A percentile compares a stretch with the other conserved stretches of the same genome.
phyloP scores from a whole-genome alignment of 2,888 invertebrate genomes.

The Ligdia adustata region DNA sequence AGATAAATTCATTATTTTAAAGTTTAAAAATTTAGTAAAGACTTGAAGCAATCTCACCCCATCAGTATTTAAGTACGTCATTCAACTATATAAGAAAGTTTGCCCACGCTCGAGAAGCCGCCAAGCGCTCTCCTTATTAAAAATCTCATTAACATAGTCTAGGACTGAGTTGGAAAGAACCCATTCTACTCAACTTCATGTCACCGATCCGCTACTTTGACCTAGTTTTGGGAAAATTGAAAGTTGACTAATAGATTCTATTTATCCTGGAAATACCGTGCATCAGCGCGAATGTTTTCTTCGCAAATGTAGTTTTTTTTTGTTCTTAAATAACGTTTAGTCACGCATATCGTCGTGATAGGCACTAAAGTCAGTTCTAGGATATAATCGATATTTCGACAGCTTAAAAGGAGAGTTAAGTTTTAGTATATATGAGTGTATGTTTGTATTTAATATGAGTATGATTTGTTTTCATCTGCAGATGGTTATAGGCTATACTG shows the following conservation, averaged over 20 bases:
- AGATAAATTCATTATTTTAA: too few relatives aligned
- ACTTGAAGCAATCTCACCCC: too few relatives aligned
- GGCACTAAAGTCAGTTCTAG: constrained; percentile 7
- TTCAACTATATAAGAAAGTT: constrained; percentile 28
- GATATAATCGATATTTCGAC: neutral
- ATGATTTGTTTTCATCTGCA: too few relatives aligned
- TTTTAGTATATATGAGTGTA: too few relatives aligned
- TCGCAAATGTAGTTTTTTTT: constrained; percentile 6
- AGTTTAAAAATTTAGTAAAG: too few relatives aligned
- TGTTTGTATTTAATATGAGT: too few relatives aligned
- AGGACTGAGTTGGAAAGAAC: constrained; percentile 23
- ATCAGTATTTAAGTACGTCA: neutral
- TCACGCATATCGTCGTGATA: constrained; percentile 9
- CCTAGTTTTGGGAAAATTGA: constrained; percentile 38
- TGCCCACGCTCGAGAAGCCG: constrained; percentile 43
- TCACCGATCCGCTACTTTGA: constrained; percentile 43
- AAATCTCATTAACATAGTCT: constrained; percentile 35
- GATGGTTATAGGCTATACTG: too few relatives aligned
- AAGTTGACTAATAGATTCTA: constrained; percentile 22
- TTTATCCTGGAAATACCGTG: constrained; percentile 13
- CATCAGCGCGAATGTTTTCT: constrained; percentile 15
- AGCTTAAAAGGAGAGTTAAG: too few relatives aligned
- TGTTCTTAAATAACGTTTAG: constrained; percentile 16
- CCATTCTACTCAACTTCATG: constrained; percentile 26
- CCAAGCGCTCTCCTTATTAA: constrained; percentile 33